Evolutionary conservation across 2,888 invertebrate species (phyloP).

Genomic region (Marasmarcha lunaedactyla): DNA sequence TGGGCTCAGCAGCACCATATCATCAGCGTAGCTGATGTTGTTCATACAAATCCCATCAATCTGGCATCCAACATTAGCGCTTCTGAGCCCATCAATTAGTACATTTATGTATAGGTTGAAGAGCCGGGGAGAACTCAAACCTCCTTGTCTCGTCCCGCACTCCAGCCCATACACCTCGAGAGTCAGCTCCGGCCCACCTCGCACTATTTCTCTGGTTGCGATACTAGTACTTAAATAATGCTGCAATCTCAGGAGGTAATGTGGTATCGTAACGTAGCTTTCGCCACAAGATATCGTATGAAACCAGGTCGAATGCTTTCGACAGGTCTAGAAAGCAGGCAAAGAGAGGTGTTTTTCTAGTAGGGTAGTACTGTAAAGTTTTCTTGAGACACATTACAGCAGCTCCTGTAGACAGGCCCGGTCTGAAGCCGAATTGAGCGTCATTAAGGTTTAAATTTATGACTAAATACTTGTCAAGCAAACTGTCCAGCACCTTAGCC

Average conservation of each 20-base stretch:
- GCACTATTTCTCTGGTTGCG: background rate
- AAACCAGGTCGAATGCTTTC: slow-evolving; percentile 1
- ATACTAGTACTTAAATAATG: background rate
- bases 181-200: slow-evolving; percentile 1
- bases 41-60: slow-evolving; percentile 3
- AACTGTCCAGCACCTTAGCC: slow-evolving; percentile 3
- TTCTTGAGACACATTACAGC: slow-evolving; percentile 1
- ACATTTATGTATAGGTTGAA: slow-evolving; percentile 7
- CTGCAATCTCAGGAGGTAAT: background rate
- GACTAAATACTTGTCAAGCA: slow-evolving; percentile 1
- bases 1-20: slow-evolving; percentile 1
- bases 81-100: slow-evolving; percentile 5
- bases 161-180: background rate
- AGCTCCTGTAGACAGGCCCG: slow-evolving; percentile 1
- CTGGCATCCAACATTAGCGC: slow-evolving; percentile 3
- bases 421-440: slow-evolving; percentile 2
- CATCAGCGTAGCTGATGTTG: slow-evolving; percentile 4
- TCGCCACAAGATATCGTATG: background rate
- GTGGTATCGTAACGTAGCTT: background rate
- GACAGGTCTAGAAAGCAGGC: slow-evolving; percentile 1
- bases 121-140: background rate
- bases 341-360: background rate
- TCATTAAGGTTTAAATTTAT: background rate
- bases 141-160: slow-evolving; percentile 1
- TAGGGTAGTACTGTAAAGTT: background rate